A percentile compares a stretch with the other conserved stretches of the same genome.
Conservation (phyloP, 1,140 invertebrate species). For the Drosophila auraria region DNA sequence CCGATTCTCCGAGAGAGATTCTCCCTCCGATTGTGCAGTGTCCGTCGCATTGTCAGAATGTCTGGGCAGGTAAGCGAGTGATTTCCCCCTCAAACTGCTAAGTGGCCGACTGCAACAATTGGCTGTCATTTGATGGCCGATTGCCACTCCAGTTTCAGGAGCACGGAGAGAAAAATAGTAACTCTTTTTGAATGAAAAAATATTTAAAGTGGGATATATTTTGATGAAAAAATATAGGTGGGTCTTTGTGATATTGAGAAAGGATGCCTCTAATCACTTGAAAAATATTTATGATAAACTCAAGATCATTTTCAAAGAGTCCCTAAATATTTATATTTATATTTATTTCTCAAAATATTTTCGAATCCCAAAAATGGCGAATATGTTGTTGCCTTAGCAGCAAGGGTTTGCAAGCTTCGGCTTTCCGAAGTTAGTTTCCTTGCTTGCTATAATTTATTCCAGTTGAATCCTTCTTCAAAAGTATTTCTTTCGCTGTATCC, state of each 20-base stretch:
- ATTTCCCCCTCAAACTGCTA: constrained; percentile 51
- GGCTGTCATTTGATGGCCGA: constrained; percentile 77
- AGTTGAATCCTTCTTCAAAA: no score
- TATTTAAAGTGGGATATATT: not conserved
- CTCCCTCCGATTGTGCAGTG: not conserved
- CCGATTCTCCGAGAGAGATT: not conserved
- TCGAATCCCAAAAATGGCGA: no score
- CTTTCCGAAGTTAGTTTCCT: no score
- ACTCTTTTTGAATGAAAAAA: not conserved
- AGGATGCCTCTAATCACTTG: no score
- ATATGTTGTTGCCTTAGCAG: no score
- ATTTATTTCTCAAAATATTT: no score
- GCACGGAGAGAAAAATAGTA: constrained; percentile 8
- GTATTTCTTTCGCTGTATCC: not conserved
- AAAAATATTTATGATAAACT: not conserved
- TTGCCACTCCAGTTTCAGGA: constrained; percentile 14
- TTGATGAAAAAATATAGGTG: not conserved
- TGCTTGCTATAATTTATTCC: no score
- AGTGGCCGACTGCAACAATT: constrained; percentile 80
- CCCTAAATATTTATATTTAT: not conserved
- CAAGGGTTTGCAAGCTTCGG: no score
- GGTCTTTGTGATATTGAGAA: not conserved
- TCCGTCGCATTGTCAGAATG: constrained; percentile 26
- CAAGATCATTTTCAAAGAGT: not conserved
- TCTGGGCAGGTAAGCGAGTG: constrained; percentile 52